Evolutionary conservation across 2,888 invertebrate species (phyloP).

Genomic region (Phengaris alcon): DNA sequence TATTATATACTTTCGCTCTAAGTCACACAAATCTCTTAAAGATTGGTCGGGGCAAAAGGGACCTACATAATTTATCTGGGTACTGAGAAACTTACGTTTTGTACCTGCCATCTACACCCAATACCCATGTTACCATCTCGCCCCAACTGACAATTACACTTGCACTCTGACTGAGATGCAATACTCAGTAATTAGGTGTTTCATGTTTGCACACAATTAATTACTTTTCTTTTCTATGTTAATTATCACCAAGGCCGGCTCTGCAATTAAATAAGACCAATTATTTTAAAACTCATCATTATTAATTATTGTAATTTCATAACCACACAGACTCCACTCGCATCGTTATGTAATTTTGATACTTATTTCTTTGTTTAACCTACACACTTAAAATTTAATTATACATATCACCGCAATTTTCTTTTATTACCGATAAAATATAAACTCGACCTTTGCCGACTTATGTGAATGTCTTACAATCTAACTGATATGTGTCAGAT

Average conservation of each 20-base stretch:
- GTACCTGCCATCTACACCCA: no score
- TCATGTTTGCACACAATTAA: constrained; percentile 23
- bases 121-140: no score
- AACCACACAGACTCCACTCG: constrained; percentile 2
- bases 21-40: no score
- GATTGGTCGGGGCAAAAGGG: no score
- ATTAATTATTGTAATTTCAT: constrained; percentile 15
- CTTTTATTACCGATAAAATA: no score
- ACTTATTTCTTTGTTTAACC: background rate
- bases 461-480: no score
- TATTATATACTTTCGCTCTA: no score
- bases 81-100: no score
- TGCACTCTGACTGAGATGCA: background rate
- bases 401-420: background rate
- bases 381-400: background rate
- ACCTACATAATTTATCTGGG: no score
- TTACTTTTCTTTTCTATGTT: constrained; percentile 19
- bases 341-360: constrained; percentile 9
- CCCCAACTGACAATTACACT: background rate
- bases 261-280: constrained; percentile 6
- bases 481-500: no score
- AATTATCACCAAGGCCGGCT: constrained; percentile 17
- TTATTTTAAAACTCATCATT: constrained; percentile 20
- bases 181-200: background rate
- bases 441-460: no score